phyloP scores from a whole-genome alignment of 2,888 invertebrate genomes.

The Scaptomyza parva region DNA sequence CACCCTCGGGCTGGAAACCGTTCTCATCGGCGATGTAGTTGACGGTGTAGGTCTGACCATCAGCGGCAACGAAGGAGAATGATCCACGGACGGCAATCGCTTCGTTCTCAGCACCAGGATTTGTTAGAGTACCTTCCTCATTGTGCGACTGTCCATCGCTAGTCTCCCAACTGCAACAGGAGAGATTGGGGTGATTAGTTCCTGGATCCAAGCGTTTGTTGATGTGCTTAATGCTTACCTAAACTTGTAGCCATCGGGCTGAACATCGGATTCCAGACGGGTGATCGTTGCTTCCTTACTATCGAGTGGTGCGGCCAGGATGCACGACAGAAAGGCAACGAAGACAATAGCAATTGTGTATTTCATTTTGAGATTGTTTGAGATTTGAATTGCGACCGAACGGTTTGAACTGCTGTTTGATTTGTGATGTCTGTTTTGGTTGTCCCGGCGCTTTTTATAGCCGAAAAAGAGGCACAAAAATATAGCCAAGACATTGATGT shows the following conservation, averaged over 20 bases:
- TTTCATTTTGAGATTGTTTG: slow-evolving; percentile 68
- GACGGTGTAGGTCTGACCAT: slow-evolving; percentile 87
- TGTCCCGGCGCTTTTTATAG: slow-evolving; percentile 65
- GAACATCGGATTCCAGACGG: slow-evolving; percentile 86
- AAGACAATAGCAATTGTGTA: slow-evolving; percentile 74
- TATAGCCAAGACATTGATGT: slow-evolving; percentile 39
- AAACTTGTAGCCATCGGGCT: slow-evolving; percentile 86
- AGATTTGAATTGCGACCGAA: slow-evolving; percentile 24
- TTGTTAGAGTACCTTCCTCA: slow-evolving; percentile 86
- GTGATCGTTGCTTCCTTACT: slow-evolving; percentile 66
- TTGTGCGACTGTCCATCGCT: slow-evolving; percentile 86
- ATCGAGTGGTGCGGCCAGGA: slow-evolving; percentile 77
- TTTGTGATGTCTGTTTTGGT: slow-evolving; percentile 58
- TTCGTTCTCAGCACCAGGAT: slow-evolving; percentile 86
- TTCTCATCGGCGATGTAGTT: slow-evolving; percentile 84
- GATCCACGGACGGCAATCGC: slow-evolving; percentile 86
- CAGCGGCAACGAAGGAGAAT: slow-evolving; percentile 86
- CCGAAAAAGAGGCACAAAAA: slow-evolving; percentile 14
- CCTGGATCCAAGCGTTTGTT: background rate
- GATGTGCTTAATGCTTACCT: slow-evolving; percentile 84
- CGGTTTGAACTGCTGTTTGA: slow-evolving; percentile 47
- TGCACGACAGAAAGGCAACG: slow-evolving; percentile 75
- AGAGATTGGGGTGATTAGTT: background rate
- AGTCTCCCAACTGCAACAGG: slow-evolving; percentile 79
- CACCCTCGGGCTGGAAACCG: slow-evolving; percentile 85